Evolutionary conservation across 2,113 vertebrate genomes (phyloP), one percentile per base, ranked within the genome.

Genomic region (Aldabrachelys gigantea): DNA sequence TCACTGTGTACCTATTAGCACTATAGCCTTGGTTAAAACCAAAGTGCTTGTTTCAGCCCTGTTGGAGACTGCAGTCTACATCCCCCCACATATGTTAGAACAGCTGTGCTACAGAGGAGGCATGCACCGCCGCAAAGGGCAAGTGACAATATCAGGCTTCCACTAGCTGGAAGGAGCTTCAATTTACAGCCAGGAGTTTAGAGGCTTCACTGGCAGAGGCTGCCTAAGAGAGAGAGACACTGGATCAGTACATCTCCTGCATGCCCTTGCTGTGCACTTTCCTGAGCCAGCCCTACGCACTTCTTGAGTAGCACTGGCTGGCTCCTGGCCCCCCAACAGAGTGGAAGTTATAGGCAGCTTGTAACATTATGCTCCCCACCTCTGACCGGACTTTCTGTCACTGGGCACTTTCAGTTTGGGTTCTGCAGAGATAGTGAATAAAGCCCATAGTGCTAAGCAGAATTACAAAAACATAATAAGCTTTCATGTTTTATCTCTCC

Each of bases 151-250:
- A 75, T 10, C 13, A 35, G 13, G 65, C 19, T 54, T 89, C 49
- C 13, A 44, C 21, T 72, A 54, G 85, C 54, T 82, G 22, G 25
- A 1, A 31, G 2, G 72, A 85, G n/a, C 13, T 2, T 44, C 38
- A 21, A 49, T 56, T 29, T 56, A 52, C 29, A 85, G 24, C 24
- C 52, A 52, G 38, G 16, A 82, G 10, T 80, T n/a, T 69, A 78
- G 1, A 8, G 8, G 17, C 17, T 6, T 72, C 65, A 21, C 65
- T 21, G 65, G n/a, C 17, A 72, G 17, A 72, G 31, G n/a, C 65
- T 72, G 65, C n/a, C 0, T 0, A n/a, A 11, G 47, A 83, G 12
- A 2, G 47, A 83, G 12, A 2, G 27, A 41, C 49, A 47, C 47
- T 41, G 65, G 49, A 69, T 0, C 13, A 59, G 22, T 86, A 49